These are phyloP conservation scores for Lamprotornis superbus DNA, from an alignment of 2,113 vertebrate genomes.

Conservation along the genomic window DNA sequence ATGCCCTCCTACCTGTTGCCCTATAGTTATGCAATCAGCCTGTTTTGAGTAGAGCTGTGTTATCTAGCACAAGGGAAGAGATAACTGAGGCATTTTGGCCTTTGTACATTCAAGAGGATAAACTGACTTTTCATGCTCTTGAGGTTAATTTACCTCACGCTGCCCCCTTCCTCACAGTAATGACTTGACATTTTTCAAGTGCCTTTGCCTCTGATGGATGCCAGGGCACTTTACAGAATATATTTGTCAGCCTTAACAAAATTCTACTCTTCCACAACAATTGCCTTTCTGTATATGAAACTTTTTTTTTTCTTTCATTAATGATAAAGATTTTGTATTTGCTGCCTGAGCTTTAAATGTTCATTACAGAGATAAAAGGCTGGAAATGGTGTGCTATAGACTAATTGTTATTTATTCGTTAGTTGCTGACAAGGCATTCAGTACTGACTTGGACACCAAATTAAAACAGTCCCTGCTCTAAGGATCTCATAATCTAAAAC, in stretches of 20 bases:
- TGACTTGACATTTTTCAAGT: conserved; percentile 63
- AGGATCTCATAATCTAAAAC: not conserved
- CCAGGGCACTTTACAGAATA: not conserved
- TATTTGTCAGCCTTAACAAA: not conserved
- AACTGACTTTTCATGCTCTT: not conserved
- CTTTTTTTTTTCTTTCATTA: not conserved
- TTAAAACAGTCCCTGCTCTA: not conserved
- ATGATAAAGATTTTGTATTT: not conserved
- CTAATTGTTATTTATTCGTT: not conserved
- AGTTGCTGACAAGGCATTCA: not conserved
- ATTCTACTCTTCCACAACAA: not conserved
- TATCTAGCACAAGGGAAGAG: conserved; percentile 27
- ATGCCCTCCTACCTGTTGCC: conserved; percentile 61
- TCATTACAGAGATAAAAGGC: not conserved
- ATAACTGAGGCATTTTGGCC: conserved; percentile 45
- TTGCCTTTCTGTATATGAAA: not conserved
- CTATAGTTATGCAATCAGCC: conserved; percentile 40
- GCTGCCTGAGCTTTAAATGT: not conserved
- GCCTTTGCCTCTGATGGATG: conserved; percentile 30
- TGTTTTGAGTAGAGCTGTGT: conserved; percentile 38
- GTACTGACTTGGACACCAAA: not conserved
- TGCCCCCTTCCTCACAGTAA: conserved; percentile 22
- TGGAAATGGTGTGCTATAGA: not conserved
- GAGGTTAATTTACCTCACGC: not conserved
- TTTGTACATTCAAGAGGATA: conserved; percentile 35